phyloP scores from a whole-genome alignment of 2,888 invertebrate genomes.

The Ochropleura plecta region DNA sequence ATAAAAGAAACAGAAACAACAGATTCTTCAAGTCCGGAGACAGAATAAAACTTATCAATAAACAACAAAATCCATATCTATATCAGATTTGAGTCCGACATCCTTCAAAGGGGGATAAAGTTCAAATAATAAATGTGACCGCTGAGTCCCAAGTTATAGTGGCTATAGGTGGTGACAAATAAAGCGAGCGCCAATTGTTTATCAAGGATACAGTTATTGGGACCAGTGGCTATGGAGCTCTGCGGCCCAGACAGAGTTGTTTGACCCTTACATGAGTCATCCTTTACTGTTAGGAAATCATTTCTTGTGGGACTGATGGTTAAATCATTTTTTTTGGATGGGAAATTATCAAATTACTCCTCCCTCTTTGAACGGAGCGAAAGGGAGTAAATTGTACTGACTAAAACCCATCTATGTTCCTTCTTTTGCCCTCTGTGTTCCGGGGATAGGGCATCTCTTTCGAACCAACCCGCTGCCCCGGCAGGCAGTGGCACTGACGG shows the following conservation, averaged over 20 bases:
- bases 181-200: constrained; percentile 45
- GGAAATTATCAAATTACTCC: too few species aligned
- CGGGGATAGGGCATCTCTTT: too few species aligned
- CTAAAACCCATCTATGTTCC: too few species aligned
- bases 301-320: constrained; percentile 12
- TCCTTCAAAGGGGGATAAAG: constrained; percentile 52
- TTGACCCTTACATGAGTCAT: constrained; percentile 67
- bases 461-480: too few species aligned
- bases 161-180: constrained; percentile 39
- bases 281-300: constrained; percentile 55
- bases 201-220: constrained; percentile 49
- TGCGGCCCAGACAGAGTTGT: constrained; percentile 59
- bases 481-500: too few species aligned
- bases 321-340: background rate
- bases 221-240: constrained; percentile 54
- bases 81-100: constrained; percentile 38
- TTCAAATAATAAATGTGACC: constrained; percentile 43
- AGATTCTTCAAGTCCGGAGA: too few species aligned
- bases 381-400: too few species aligned
- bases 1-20: too few species aligned
- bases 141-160: constrained; percentile 26
- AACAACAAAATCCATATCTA: constrained; percentile 23
- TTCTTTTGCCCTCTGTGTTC: too few species aligned
- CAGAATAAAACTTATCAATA: background rate
- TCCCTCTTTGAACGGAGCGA: too few species aligned